These are phyloP conservation scores for Camponotus pennsylvanicus DNA, from an alignment of 1,140 invertebrate genomes.

Conservation along the genomic window DNA sequence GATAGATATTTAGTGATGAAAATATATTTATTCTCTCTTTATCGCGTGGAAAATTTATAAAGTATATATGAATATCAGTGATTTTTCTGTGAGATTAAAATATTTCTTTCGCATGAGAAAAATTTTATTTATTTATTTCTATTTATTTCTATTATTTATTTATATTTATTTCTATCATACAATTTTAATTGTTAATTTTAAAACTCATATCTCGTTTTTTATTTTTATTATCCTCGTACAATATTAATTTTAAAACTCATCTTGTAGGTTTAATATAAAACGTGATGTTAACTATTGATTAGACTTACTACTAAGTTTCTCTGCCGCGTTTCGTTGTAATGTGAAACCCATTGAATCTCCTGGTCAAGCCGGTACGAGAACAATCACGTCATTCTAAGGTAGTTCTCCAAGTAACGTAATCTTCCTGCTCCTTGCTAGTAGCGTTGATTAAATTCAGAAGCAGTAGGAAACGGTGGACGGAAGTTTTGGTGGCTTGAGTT, in stretches of 20 bases:
- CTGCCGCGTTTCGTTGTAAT: background rate
- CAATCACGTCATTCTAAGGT: conserved; percentile 68
- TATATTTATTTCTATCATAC: background rate
- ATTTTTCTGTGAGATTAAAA: background rate
- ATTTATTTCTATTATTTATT: too few relatives aligned
- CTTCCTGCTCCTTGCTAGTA: conserved; percentile 27
- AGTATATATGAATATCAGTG: background rate
- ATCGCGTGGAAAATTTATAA: too few relatives aligned
- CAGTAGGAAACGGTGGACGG: conserved; percentile 55
- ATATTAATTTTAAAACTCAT: background rate
- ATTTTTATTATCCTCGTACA: background rate
- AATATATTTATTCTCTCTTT: background rate
- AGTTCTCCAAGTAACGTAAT: conserved; percentile 79
- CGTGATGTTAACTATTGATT: conserved; percentile 17
- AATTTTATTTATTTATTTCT: background rate
- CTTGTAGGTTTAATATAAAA: background rate
- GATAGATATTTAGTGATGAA: background rate
- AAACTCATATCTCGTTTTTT: background rate
- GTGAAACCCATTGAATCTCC: conserved; percentile 25
- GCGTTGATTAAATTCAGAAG: conserved; percentile 75
- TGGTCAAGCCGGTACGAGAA: conserved; percentile 46
- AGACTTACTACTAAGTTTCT: background rate
- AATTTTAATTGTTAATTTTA: too few relatives aligned
- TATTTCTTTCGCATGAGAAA: background rate
- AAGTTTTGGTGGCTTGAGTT: conserved; percentile 69